Evolutionary conservation across 1,140 invertebrate genomes (phyloP), one percentile per base, ranked within the genome.

Genomic region (Phymastichus coffea): DNA sequence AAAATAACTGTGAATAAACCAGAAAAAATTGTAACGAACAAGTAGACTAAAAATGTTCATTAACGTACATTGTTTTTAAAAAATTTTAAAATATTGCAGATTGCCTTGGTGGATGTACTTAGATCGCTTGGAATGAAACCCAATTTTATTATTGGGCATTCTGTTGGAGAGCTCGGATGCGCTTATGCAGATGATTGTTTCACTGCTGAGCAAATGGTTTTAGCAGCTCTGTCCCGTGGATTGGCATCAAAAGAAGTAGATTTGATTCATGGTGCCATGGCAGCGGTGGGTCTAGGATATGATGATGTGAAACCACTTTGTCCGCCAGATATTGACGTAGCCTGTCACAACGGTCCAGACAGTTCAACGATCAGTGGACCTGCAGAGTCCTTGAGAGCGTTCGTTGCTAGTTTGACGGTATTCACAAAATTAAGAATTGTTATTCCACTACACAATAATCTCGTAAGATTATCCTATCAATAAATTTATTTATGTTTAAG

Each of bases 91-190:
- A 33, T 20, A 2, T 57, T 70, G 63, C 81, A 93, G 84, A 88
- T 96, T 63, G 93, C 86, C 23, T 78, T 97, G 14, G 88, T 92
- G 12, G 92, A 96, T 74, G 67, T 93, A 1, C 72, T 97, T 23
- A 83, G 76, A 38, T 74, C 79, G 1, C 63, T 95, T 57, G 88
- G 87, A 15, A 82, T 97, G 15, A 83, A 88, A 58, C 86, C 88
- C 4, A 91, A 95, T 77, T 90, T 88, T 33, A 89, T 95, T 44
- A 86, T 96, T 69, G 93, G 87, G 4, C 93, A 95, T 73, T 94
- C 92, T n/a, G 90, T 91, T 1, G 91, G 91, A 20, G 91, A 93
- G 77, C 72, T 93, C n/a, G 92, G 90, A 2, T 95, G 93, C 78
- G 90, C 88, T 15, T 96, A 96, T 81, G 91, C 91, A 35, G 93